phyloP scores from a whole-genome alignment of 1,140 invertebrate genomes.

The Luehdorfia chinensis region DNA sequence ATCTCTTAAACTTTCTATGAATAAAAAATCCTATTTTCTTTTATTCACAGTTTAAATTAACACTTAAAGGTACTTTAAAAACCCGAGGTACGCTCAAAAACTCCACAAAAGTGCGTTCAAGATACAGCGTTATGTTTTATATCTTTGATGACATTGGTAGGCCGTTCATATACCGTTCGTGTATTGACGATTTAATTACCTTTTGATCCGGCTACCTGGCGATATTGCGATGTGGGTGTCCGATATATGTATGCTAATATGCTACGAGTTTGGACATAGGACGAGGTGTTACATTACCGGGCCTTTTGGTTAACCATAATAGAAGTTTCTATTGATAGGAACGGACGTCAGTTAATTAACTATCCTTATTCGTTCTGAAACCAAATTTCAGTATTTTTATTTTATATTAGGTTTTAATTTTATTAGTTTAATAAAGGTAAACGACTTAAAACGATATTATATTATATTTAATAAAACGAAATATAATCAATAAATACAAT shows the following conservation, averaged over 20 bases:
- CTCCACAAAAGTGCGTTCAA: too few species aligned
- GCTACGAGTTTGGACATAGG: conserved; percentile 24
- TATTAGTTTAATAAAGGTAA: too few species aligned
- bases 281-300: conserved; percentile 32
- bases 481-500: too few species aligned
- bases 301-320: conserved; percentile 43
- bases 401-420: too few species aligned
- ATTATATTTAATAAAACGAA: too few species aligned
- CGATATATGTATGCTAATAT: conserved; percentile 63
- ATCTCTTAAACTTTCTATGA: too few species aligned
- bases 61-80: too few species aligned
- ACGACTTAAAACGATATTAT: too few species aligned
- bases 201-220: conserved; percentile 62
- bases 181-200: conserved; percentile 75
- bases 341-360: conserved; percentile 24
- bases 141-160: conserved; percentile 49
- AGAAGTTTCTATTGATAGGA: conserved; percentile 21
- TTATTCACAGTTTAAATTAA: too few species aligned
- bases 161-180: conserved; percentile 65
- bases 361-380: conserved; percentile 8
- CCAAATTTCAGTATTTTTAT: conserved; percentile 12
- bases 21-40: too few species aligned
- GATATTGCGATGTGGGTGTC: conserved; percentile 70
- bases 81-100: too few species aligned
- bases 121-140: conserved; percentile 32